Evolutionary conservation across 2,888 invertebrate genomes (phyloP).

Genomic region (Smittia sp.): DNA sequence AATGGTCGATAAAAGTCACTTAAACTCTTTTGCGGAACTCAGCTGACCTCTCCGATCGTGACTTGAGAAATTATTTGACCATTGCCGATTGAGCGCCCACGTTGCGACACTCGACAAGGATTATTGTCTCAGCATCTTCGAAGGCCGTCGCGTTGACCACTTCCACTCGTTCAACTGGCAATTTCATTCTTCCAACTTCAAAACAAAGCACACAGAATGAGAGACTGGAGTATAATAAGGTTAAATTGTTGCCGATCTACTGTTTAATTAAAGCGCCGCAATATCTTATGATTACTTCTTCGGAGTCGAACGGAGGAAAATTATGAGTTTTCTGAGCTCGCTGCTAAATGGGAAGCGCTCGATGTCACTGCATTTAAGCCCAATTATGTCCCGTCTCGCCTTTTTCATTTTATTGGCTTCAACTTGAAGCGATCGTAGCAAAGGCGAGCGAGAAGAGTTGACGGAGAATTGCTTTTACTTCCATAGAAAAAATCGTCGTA

Average conservation of each 20-base stretch:
- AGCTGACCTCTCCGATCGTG: no score
- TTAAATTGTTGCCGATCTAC: slow-evolving; percentile 1
- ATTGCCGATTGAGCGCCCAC: background rate
- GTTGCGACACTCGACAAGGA: background rate
- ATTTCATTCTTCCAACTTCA: background rate
- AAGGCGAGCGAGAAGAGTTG: no score
- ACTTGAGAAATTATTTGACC: no score
- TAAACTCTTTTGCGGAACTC: no score
- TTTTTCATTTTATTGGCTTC: background rate
- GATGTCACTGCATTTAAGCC: background rate
- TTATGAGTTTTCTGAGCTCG: background rate
- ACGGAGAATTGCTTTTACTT: no score
- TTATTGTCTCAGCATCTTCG: background rate
- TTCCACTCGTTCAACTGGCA: background rate
- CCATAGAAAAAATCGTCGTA: no score
- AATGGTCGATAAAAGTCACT: no score
- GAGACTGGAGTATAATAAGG: background rate
- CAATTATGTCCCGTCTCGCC: background rate
- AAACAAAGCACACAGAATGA: background rate
- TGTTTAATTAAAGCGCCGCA: slow-evolving; percentile 16
- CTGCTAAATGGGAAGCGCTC: background rate
- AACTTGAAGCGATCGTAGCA: no score
- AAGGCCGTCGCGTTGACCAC: background rate
- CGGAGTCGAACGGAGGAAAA: background rate
- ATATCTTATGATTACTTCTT: background rate